Percentiles rank a stretch among this genome's conserved stretches.
These are phyloP conservation scores for Volucella bombylans DNA, from an alignment of 2,888 invertebrate species.

Conservation along the genomic window DNA sequence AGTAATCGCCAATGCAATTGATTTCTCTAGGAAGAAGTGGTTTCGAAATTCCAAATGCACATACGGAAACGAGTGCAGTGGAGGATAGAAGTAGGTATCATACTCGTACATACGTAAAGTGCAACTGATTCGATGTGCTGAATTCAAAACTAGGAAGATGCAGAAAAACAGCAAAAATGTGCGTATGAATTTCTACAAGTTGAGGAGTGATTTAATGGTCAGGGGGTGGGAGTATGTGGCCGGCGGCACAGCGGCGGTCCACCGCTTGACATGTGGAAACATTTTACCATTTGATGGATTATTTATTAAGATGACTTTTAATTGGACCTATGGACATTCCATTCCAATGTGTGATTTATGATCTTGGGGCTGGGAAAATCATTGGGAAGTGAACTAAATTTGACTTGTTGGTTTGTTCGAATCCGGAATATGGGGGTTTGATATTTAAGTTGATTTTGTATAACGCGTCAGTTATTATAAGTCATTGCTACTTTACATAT, in stretches of 20 bases:
- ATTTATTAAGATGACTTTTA: conserved; percentile 56
- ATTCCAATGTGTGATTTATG: conserved; percentile 50
- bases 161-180: conserved; percentile 29
- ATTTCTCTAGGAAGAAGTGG: conserved; percentile 51
- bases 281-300: conserved; percentile 61
- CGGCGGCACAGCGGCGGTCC: background rate
- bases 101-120: too few relatives aligned
- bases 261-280: conserved; percentile 49
- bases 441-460: conserved; percentile 16
- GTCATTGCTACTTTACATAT: too few relatives aligned
- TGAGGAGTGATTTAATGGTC: conserved; percentile 1
- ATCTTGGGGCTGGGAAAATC: conserved; percentile 24
- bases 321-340: conserved; percentile 44
- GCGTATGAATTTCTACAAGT: conserved; percentile 43
- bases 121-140: conserved; percentile 42
- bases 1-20: conserved; percentile 57
- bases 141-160: conserved; percentile 58
- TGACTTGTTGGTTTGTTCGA: background rate
- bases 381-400: conserved; percentile 6
- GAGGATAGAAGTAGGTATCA: conserved; percentile 18
- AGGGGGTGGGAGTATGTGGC: conserved; percentile 6
- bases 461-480: background rate
- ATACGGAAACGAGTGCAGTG: conserved; percentile 14
- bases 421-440: background rate
- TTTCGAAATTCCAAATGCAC: conserved; percentile 59